Base-by-base conservation (phyloP, 2,797 vertebrate genomes). In the Pangasius sanitwongsei region DNA sequence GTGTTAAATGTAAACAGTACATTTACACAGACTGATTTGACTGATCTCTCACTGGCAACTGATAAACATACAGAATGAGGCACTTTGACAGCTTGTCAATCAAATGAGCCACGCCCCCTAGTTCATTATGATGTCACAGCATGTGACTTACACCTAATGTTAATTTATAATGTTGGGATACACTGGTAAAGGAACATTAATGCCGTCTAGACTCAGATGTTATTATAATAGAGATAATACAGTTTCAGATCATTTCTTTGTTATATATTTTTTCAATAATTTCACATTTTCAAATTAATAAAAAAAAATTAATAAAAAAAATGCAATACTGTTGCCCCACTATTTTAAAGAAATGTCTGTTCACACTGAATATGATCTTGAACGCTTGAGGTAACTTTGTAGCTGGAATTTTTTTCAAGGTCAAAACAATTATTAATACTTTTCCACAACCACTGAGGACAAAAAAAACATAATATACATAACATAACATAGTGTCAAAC, bases 331-430 rank as follows among this genome's bases (percentile, higher is more conserved):
- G 8, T 16, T n/a, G 5, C 5, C 6, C 5, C 11, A 77, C 18
- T n/a, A 18, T 28, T 77, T 50, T 6, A 50, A 50, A 13, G 41
- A 59, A 86, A 53, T 78, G 18, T 31, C 28, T 74, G 50, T 20
- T 41, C 4, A 20, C 37, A 15, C 9, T 63, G 37, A 78, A 67
- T 5, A 78, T 65, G 88, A 88, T 78, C 86, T 83, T 63, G 80
- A 72, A 77, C 44, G 48, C 81, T 55, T 59, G 89, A 83, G 57
- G 88, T 87, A 90, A 91, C 91, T 90, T 86, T 91, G 87, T 91
- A 78, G 69, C 85, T 50, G 65, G 23, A n/a, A 86, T 28, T 81
- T 44, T 44, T 44, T 44, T 85, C 90, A 92, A 92, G 92, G 91
- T 67, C 90, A 89, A 86, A 86, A 87, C 25, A 74, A 25, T 53